phyloP scores from a whole-genome alignment of 2,113 vertebrate genomes.

The Silurus glanis region DNA sequence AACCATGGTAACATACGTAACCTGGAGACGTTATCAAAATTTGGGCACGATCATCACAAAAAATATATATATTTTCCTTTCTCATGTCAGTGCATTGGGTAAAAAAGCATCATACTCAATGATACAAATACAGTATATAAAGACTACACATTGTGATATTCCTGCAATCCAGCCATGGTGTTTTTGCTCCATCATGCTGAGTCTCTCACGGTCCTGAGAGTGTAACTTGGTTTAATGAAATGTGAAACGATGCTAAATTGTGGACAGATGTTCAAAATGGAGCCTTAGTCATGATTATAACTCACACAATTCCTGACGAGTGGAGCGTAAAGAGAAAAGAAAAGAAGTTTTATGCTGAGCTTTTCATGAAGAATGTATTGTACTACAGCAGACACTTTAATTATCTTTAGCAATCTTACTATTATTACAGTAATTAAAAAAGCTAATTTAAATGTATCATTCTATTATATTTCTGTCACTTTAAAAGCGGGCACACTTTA shows the following conservation, averaged over 20 bases:
- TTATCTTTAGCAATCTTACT: neutral
- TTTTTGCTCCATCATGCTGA: neutral
- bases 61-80: neutral
- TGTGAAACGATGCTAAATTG: constrained; percentile 15
- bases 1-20: too few species aligned
- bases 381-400: neutral
- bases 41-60: too few species aligned
- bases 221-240: constrained; percentile 28
- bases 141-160: neutral
- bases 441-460: neutral
- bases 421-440: neutral
- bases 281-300: constrained; percentile 8
- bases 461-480: neutral
- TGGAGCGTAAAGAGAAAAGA: neutral
- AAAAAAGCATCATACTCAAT: neutral
- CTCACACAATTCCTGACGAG: constrained; percentile 7
- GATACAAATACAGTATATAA: too few species aligned
- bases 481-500: neutral
- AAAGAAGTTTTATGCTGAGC: neutral
- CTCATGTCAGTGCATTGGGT: neutral
- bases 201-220: neutral
- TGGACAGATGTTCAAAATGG: constrained; percentile 20
- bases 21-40: too few species aligned
- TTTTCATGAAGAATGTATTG: neutral
- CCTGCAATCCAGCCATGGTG: neutral